Base-by-base conservation (phyloP, 1,140 invertebrate species). In the Aphaenogaster ashmeadi region DNA sequence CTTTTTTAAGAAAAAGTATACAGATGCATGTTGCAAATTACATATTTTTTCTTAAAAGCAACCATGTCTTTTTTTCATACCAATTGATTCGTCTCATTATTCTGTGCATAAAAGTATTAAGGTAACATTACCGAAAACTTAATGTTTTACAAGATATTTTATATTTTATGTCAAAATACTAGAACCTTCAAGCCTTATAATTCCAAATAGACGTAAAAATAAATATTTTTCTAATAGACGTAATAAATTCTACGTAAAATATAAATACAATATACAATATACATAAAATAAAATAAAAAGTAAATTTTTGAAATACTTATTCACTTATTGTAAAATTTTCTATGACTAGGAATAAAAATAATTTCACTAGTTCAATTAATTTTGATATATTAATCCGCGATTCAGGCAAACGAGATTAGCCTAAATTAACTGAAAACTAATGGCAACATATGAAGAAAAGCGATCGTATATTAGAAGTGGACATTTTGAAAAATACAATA, bases 401-500 rank as follows among this genome's bases (percentile, higher is more conserved):
- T 18, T 7, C 56, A n/a, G 38, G 9, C 56, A 78, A 78, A 62
- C 13, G 3, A n/a, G 18, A 44, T 2, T 11, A 11, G 21, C 21
- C 21, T 44, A 64, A 44, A 64, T n/a, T 67, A 27, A 69, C 27
- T 62, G 0, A 27, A 77, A 60, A 77, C 7, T 27, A 36, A 47
- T 5, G 0, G 11, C n/a, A 3, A 41, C n/a, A 36, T 38, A 21
- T 54, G 18, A 74, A 60, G 7, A 81, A 36, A 21, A 52, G 2
- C 3, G 36, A 44, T 84, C 3, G 33, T 71, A 41, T 18, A 71
- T 88, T 91, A 90, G 81, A 91, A 77, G 64, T 84, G 81, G 80
- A 91, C 81, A 8, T 33, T 56, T 54, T 15, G 9, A 62, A 62
- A 5, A 79, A 52, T 62, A 89, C 36, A 78, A 58, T 52, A 80